Evolutionary conservation across 1,140 invertebrate genomes (phyloP).

Genomic region (Contarinia nasturtii): DNA sequence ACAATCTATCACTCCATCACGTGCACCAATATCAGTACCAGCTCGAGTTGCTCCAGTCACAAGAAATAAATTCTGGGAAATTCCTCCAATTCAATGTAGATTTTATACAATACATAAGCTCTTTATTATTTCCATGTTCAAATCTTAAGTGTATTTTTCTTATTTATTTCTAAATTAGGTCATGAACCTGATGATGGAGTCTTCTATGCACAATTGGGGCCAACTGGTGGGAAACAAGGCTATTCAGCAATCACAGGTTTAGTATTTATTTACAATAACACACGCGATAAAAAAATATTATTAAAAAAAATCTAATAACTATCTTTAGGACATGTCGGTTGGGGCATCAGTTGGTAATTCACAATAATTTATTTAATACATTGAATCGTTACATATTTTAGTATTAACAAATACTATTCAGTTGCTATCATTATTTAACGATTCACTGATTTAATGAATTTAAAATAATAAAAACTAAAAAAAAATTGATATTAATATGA

Average conservation of each 20-base stretch:
- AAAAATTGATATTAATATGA: too few relatives aligned
- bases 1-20: slow-evolving; percentile 4
- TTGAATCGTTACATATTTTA: too few relatives aligned
- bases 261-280: too few relatives aligned
- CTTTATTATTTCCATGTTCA: slow-evolving; percentile 2
- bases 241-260: slow-evolving; percentile 71
- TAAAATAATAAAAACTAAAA: too few relatives aligned
- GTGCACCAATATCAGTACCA: slow-evolving; percentile 38
- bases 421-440: too few relatives aligned
- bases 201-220: slow-evolving; percentile 80
- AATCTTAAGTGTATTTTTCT: not conserved
- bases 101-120: too few relatives aligned
- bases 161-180: too few relatives aligned
- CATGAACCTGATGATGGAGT: slow-evolving; percentile 76
- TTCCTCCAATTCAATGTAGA: slow-evolving; percentile 76
- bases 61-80: slow-evolving; percentile 49
- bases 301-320: not conserved
- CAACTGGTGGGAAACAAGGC: slow-evolving; percentile 69
- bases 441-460: too few relatives aligned
- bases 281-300: too few relatives aligned
- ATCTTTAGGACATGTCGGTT: slow-evolving; percentile 62
- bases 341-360: slow-evolving; percentile 83
- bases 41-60: slow-evolving; percentile 27
- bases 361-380: too few relatives aligned
- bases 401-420: too few relatives aligned